Base-by-base conservation (phyloP, 2,113 vertebrate genomes). In the Saimiri boliviensis region DNA sequence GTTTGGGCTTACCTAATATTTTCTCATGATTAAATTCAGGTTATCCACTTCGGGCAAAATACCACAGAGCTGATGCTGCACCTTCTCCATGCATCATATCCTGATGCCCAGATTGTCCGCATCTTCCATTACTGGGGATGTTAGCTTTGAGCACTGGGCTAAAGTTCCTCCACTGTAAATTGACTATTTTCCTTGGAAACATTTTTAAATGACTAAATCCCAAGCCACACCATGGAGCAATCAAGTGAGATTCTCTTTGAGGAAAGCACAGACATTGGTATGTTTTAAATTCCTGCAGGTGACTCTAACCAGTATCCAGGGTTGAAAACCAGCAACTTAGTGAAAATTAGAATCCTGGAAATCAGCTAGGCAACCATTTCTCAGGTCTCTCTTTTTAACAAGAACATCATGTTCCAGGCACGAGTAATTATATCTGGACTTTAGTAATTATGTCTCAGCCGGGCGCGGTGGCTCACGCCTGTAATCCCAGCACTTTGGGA, bases 391-490 rank as follows among this genome's bases (percentile, higher is more conserved):
- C 71, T n/a, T 71, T 66, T 76, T 52, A 93, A 73, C 82, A 73
- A 86, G 6, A n/a, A 73, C 12, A 86, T 42, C 45, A 17, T 17
- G 10, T 60, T 89, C 68, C 52, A 83, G 58, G 84, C 56, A 91
- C 32, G 74, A n/a, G 91, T 89, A 91, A 95, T 88, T 66, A 35
- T 40, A 30, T 47, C 30, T 91, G 68, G 73, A 83, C 79, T 95
- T 97, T 68, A n/a, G 32, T 42, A 47, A 70, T 70, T 17, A 8
- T 3, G 35, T 60, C n/a, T n/a, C n/a, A n/a, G n/a, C n/a, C n/a
- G n/a, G n/a, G n/a, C n/a, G n/a, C n/a, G n/a, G n/a, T n/a, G n/a
- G n/a, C n/a, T n/a, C n/a, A n/a, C n/a, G n/a, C n/a, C n/a, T n/a
- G n/a, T n/a, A n/a, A n/a, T n/a, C n/a, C n/a, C n/a, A n/a, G n/a